Evolutionary conservation across 2,888 invertebrate species (phyloP).

Genomic region (Torymus texanus): DNA sequence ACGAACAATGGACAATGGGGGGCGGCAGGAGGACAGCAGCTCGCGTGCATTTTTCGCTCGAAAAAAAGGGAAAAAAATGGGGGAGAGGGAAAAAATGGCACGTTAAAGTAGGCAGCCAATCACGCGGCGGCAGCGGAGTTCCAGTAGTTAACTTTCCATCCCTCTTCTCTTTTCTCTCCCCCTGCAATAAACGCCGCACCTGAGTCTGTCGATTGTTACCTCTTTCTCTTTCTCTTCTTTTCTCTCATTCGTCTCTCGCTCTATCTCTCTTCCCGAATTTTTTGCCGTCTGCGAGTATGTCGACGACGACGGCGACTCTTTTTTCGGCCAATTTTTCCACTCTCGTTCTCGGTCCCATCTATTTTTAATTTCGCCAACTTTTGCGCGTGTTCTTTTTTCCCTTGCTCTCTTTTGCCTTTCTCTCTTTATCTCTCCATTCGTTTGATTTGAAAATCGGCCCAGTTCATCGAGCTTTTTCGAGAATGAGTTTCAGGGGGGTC

Average conservation of each 20-base stretch:
- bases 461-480: too few relatives aligned
- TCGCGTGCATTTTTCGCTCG: constrained; percentile 15
- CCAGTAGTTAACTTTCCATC: constrained; percentile 27
- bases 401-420: too few relatives aligned
- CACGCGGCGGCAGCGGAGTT: constrained; percentile 18
- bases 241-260: too few relatives aligned
- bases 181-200: constrained; percentile 3
- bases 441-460: too few relatives aligned
- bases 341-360: background rate
- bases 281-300: too few relatives aligned
- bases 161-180: background rate
- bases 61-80: background rate
- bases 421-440: too few relatives aligned
- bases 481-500: too few relatives aligned
- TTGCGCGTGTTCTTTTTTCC: too few relatives aligned
- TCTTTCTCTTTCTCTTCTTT: background rate
- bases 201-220: too few relatives aligned
- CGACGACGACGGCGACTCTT: background rate
- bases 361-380: constrained; percentile 19
- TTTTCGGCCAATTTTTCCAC: background rate
- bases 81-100: constrained; percentile 27
- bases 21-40: background rate
- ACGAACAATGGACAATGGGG: constrained; percentile 27
- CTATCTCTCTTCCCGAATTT: too few relatives aligned
- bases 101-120: constrained; percentile 39